These are phyloP conservation scores for Acanthoscelides obtectus DNA, from an alignment of 2,888 invertebrate species.

Conservation along the genomic window DNA sequence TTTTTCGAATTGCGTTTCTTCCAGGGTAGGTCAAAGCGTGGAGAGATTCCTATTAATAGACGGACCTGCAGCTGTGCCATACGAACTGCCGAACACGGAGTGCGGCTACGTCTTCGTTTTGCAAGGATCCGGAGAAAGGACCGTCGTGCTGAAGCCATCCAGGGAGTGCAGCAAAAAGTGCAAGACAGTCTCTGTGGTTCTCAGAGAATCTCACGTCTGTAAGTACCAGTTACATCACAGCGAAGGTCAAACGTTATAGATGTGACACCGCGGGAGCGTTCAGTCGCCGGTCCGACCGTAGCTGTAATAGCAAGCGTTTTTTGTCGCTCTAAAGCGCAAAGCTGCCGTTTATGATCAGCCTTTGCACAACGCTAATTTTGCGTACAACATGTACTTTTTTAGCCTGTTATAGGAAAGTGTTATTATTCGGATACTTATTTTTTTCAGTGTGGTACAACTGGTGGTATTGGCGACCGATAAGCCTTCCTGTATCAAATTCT, in stretches of 20 bases:
- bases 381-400: no score
- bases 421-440: no score
- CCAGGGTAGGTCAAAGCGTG: conserved; percentile 67
- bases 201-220: conserved; percentile 73
- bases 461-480: conserved; percentile 76
- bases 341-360: no score
- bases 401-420: no score
- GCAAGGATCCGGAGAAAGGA: conserved; percentile 68
- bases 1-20: no score
- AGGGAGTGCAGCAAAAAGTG: conserved; percentile 71
- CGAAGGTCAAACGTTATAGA: no score
- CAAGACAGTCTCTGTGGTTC: conserved; percentile 63
- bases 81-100: conserved; percentile 73
- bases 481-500: conserved; percentile 57
- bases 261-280: no score
- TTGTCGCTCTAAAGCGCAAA: no score
- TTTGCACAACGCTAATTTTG: no score
- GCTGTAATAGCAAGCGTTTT: no score
- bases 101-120: conserved; percentile 75
- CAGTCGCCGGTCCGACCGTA: no score
- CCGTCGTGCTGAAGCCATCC: conserved; percentile 70
- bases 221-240: no score
- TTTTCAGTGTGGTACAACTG: conserved; percentile 77
- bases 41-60: conserved; percentile 71
- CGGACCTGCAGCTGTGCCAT: conserved; percentile 61